Evolutionary conservation across 1,140 invertebrate species (phyloP), one percentile per base, ranked within the genome.

Genomic region (Andricus grossulariae): DNA sequence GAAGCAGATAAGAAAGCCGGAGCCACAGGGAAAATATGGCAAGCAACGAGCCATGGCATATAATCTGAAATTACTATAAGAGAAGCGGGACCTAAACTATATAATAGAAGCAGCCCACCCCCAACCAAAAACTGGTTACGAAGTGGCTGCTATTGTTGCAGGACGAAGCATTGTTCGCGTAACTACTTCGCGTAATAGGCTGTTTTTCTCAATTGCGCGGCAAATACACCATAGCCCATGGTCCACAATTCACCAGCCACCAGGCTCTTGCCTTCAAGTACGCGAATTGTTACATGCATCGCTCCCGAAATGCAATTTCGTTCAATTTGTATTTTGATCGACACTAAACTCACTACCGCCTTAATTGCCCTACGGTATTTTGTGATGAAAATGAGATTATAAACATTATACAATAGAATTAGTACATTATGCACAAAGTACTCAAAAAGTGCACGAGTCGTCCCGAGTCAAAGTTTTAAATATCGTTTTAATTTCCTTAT

Each of bases 121-220:
- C 55, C 16, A 71, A 74, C 77, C 75, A 81, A 84, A 83, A 84
- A 83, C 73, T 78, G 51, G 76, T 70, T 71, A 82, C 78, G 74
- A 83, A 83, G 82, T 83, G 66, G 72, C 51, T 77, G 78, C 78
- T 80, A 84, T 83, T 86, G 85, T 86, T 83, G 74, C 75, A 52
- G 50, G 72, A 78, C 80, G 77, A 80, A 60, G 81, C 83, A 86
- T 85, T 86, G 85, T 85, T 84, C 83, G 70, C 73, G 78, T 80
- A 85, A 86, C 85, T 86, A 84, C 83, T 85, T 86, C 76, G 76
- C 74, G 81, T 85, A 85, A 86, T 84, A 85, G 85, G 82, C 82
- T 86, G 83, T 86, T 86, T 86, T 86, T 85, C 81, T 86, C 83
- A 84, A 85, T 86, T 85, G 81, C 76, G 73, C 81, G 78, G 75